A percentile compares a stretch with the other conserved stretches of the same genome.
Evolutionary conservation across 2,888 invertebrate genomes (phyloP).

Genomic region (Orchesellides sinensis): DNA sequence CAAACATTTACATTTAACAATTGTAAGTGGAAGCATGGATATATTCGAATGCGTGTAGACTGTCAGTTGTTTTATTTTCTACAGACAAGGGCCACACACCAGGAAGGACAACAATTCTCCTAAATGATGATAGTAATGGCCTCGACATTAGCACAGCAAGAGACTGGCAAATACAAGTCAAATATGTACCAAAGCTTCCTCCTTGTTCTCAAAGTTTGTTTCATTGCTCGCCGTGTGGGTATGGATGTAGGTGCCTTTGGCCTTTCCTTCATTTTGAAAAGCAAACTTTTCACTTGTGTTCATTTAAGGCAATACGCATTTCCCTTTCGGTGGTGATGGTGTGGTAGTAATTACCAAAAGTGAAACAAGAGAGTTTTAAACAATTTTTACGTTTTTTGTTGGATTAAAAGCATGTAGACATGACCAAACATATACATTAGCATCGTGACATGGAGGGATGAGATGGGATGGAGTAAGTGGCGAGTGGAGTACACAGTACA

Average conservation of each 20-base stretch:
- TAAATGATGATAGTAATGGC: slow-evolving; percentile 30
- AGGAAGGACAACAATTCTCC: background rate
- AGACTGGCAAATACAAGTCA: background rate
- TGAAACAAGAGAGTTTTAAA: slow-evolving; percentile 11
- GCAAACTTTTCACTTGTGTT: too few species aligned
- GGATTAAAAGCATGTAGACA: background rate
- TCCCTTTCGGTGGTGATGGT: slow-evolving; percentile 10
- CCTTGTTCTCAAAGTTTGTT: too few species aligned
- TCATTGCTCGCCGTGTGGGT: too few species aligned
- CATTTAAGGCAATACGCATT: too few species aligned
- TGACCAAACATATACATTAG: background rate
- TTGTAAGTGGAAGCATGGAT: background rate
- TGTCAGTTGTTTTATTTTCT: background rate
- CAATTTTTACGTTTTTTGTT: background rate
- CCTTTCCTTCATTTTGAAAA: too few species aligned
- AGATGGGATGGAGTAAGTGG: background rate
- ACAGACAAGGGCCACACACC: slow-evolving; percentile 16
- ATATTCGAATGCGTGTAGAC: background rate
- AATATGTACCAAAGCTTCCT: too few species aligned
- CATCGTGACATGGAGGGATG: background rate
- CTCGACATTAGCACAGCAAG: slow-evolving; percentile 5
- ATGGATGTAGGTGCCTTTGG: too few species aligned
- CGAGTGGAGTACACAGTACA: background rate
- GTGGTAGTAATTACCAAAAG: slow-evolving; percentile 20
- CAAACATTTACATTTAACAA: background rate